These are phyloP conservation scores for Irena cyanogastra DNA, from an alignment of 2,113 vertebrate genomes.

Conservation along the genomic window DNA sequence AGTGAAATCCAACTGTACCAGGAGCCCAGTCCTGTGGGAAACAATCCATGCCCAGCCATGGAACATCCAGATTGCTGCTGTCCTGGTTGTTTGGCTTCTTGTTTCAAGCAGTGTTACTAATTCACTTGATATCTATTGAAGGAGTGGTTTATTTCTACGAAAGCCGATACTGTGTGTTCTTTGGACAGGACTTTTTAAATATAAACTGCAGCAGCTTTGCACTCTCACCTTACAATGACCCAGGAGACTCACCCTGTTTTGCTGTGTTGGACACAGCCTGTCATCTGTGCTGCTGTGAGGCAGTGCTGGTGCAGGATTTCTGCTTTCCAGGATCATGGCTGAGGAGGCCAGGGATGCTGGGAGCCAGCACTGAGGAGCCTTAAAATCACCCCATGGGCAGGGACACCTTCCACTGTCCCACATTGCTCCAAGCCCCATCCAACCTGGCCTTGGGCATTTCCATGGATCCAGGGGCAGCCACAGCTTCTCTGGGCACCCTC, in stretches of 20 bases:
- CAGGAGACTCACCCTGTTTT: neutral
- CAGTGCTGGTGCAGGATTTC: neutral
- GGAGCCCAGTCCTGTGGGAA: neutral
- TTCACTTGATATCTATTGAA: neutral
- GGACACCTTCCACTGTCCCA: neutral
- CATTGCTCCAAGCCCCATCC: fast-evolving
- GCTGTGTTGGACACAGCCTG: neutral
- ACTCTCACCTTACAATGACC: neutral
- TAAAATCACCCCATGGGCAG: neutral
- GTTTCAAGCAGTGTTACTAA: neutral
- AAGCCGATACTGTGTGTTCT: neutral
- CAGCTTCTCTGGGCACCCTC: neutral
- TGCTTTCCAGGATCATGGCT: neutral
- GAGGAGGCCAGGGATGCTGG: neutral
- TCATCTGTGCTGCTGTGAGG: neutral
- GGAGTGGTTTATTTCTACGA: neutral
- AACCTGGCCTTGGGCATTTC: neutral
- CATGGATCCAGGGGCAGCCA: neutral
- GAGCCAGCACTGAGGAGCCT: neutral
- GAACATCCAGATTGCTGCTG: neutral
- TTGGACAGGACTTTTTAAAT: neutral
- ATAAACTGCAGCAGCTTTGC: neutral
- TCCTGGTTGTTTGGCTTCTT: neutral
- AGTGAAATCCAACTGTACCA: neutral
- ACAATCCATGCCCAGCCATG: fast-evolving